Evolutionary conservation across 2,113 vertebrate species (phyloP), one percentile per base, ranked within the genome.

Genomic region (Nycticryphes semicollaris): DNA sequence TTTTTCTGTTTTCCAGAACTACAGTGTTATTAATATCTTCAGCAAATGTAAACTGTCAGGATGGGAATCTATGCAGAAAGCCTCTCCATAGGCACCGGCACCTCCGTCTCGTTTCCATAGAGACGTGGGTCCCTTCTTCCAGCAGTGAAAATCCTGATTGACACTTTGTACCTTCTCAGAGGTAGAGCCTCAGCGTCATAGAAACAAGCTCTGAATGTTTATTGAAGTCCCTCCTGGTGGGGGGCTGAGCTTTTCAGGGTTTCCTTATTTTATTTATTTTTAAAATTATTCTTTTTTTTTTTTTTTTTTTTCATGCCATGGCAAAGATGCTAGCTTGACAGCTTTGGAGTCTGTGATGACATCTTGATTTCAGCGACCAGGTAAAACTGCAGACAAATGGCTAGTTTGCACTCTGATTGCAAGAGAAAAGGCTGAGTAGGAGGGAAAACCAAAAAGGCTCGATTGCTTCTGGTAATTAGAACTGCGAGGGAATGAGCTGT

Each of bases 101-200:
- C 93, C 90, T 95, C 73, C 1, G 79, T 97, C 90, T 93, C 19
- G 97, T 97, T 97, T 96, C 97, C 97, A 97, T 97, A 94, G 96
- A 97, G 89, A 97, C 68, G 63, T 77, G 74, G 21, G 50, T 68
- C 70, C 91, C 77, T 89, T 87, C 70, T 87, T 87, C 92, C 85
- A 90, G 88, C 75, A 89, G 73, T 4, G n/a, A 88, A 95, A 93
- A 93, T 90, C 89, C 63, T 90, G 94, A 97, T 35, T 93, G 97
- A 89, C 96, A 86, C 33, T 74, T 93, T 83, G 25, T 89, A 83
- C 87, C 45, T 90, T 66, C 72, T 25, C 21, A 68, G 67, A 77
- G 83, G 95, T 90, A 96, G 72, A 94, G 63, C 89, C 92, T 93
- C 87, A 89, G 67, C 45, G 1, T 51, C 92, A 94, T 47, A 95